phyloP scores from a whole-genome alignment of 2,797 vertebrate genomes.

The Microtus obscurus region DNA sequence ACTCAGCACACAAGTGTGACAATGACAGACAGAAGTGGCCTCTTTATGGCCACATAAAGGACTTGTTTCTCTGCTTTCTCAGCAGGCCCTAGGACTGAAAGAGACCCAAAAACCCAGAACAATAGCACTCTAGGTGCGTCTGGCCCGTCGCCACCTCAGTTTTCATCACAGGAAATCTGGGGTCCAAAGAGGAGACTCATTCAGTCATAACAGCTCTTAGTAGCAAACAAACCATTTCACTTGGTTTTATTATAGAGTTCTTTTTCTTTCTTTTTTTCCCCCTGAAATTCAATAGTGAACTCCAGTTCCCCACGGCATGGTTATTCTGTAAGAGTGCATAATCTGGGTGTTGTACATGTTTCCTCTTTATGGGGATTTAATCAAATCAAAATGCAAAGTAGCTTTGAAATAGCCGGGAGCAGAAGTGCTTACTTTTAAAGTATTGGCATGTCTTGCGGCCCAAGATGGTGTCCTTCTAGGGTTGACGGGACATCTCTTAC shows the following conservation, averaged over 20 bases:
- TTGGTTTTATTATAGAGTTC: slow-evolving; percentile 62
- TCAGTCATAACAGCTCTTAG: slow-evolving; percentile 27
- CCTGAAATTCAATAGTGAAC: slow-evolving; percentile 65
- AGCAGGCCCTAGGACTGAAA: slow-evolving; percentile 29
- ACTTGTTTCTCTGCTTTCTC: neutral
- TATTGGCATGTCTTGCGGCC: neutral
- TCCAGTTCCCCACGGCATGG: slow-evolving; percentile 47
- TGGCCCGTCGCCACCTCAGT: neutral
- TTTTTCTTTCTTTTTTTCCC: neutral
- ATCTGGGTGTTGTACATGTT: slow-evolving; percentile 41
- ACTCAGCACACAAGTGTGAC: neutral
- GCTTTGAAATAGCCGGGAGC: slow-evolving; percentile 34
- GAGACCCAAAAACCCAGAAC: slow-evolving; percentile 3
- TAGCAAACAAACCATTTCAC: slow-evolving; percentile 13
- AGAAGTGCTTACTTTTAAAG: neutral
- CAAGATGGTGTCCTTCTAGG: neutral
- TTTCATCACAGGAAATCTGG: slow-evolving; percentile 46
- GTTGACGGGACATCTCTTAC: neutral
- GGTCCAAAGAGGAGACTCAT: neutral
- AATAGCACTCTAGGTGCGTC: neutral
- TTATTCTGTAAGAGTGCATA: slow-evolving; percentile 42
- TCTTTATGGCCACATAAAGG: slow-evolving; percentile 19
- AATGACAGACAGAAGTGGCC: neutral
- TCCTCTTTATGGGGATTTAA: slow-evolving; percentile 66
- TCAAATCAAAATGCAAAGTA: slow-evolving; percentile 69